phyloP scores from a whole-genome alignment of 2,797 vertebrate species.

The Pachyuromys duprasi region DNA sequence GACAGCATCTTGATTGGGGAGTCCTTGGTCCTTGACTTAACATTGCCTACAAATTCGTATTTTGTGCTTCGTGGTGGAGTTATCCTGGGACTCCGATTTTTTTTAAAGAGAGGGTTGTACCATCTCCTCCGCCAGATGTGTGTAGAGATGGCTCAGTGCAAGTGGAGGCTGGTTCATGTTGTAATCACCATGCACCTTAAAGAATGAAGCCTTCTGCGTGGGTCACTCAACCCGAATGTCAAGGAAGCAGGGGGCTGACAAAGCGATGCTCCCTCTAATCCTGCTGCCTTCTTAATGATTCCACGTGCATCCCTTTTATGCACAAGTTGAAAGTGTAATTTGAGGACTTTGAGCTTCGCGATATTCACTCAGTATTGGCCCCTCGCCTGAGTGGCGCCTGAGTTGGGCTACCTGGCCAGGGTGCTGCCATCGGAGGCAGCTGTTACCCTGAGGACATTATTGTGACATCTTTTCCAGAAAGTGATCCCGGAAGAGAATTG shows the following conservation, averaged over 20 bases:
- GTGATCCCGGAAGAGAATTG: background rate
- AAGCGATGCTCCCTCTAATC: background rate
- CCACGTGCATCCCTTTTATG: background rate
- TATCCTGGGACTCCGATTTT: background rate
- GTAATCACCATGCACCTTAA: fast-evolving
- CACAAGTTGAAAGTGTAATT: background rate
- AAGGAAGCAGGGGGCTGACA: background rate
- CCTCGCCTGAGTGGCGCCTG: background rate
- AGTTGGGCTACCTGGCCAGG: background rate
- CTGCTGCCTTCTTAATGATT: background rate
- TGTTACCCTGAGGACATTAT: background rate
- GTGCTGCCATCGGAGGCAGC: background rate
- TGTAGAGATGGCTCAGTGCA: background rate
- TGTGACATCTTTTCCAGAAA: constrained; percentile 35
- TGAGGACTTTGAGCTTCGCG: background rate
- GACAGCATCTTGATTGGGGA: background rate
- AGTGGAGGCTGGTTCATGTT: background rate
- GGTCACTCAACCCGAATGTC: background rate
- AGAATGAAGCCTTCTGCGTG: background rate
- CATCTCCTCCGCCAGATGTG: background rate
- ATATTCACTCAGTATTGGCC: background rate
- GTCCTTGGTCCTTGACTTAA: constrained; percentile 53
- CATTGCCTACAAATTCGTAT: constrained; percentile 13
- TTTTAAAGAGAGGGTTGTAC: background rate
- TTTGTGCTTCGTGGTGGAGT: constrained; percentile 14